These are phyloP conservation scores for Brachyistius frenatus DNA, from an alignment of 2,113 vertebrate genomes.

Conservation along the genomic window DNA sequence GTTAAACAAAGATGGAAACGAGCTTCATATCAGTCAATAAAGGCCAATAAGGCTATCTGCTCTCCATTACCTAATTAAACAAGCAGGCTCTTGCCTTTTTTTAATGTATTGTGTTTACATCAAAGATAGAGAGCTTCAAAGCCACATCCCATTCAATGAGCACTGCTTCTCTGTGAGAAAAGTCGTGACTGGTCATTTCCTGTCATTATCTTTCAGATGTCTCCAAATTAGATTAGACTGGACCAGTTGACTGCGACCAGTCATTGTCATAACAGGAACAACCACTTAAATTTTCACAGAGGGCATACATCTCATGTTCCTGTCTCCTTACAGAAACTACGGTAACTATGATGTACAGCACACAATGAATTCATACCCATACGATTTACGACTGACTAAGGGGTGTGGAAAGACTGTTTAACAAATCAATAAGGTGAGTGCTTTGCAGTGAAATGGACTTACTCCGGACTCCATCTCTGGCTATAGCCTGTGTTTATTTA, in stretches of 20 bases:
- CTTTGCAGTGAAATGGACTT: conserved; percentile 4
- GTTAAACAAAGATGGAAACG: not conserved
- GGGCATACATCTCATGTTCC: no score
- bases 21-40: not conserved
- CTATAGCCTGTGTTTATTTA: not conserved
- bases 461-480: not conserved
- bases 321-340: not conserved
- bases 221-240: conserved; percentile 8
- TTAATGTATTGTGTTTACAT: conserved; percentile 4
- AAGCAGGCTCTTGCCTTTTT: conserved; percentile 5
- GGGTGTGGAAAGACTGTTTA: no score
- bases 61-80: conserved; percentile 12
- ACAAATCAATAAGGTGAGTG: not conserved
- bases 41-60: conserved; percentile 8
- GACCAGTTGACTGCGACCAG: conserved; percentile 3
- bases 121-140: conserved; percentile 45
- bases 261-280: not conserved
- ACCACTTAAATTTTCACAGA: not conserved
- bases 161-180: conserved; percentile 1
- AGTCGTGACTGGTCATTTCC: not conserved
- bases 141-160: not conserved
- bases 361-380: no score
- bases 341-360: no score
- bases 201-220: conserved; percentile 1
- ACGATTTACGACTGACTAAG: no score